phyloP scores from a whole-genome alignment of 2,888 invertebrate genomes.

The Apamea epomidion region DNA sequence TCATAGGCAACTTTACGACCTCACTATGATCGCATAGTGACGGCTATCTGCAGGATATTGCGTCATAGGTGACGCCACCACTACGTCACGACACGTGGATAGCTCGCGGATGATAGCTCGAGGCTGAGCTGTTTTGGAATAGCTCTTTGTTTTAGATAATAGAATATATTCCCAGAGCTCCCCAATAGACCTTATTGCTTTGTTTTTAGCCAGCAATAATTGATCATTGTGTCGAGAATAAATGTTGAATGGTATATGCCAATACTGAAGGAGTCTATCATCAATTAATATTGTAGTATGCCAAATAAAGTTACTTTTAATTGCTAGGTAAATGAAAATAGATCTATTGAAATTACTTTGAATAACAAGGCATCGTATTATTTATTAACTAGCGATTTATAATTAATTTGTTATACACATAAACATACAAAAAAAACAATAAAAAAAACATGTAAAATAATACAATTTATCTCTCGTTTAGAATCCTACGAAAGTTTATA shows the following conservation, averaged over 20 bases:
- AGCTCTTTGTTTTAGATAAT: background rate
- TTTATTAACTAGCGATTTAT: background rate
- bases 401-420: too few relatives aligned
- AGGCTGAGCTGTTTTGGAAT: conserved; percentile 30
- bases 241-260: background rate
- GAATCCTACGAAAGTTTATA: too few relatives aligned
- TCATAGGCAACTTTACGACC: conserved; percentile 50
- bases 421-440: too few relatives aligned
- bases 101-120: background rate
- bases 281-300: background rate
- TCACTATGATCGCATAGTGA: conserved; percentile 38
- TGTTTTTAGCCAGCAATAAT: background rate
- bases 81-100: conserved; percentile 18
- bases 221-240: background rate
- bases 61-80: conserved; percentile 54
- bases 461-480: too few relatives aligned
- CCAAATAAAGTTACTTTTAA: background rate
- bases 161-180: background rate
- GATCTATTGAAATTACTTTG: background rate
- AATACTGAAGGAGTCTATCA: background rate
- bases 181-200: background rate
- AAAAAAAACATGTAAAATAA: too few relatives aligned
- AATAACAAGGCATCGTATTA: background rate
- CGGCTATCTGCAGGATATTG: conserved; percentile 46
- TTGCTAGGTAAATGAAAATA: background rate